Evolutionary conservation across 2,888 invertebrate genomes (phyloP), one percentile per base, ranked within the genome.

Genomic region (Sylvicola cinctus): DNA sequence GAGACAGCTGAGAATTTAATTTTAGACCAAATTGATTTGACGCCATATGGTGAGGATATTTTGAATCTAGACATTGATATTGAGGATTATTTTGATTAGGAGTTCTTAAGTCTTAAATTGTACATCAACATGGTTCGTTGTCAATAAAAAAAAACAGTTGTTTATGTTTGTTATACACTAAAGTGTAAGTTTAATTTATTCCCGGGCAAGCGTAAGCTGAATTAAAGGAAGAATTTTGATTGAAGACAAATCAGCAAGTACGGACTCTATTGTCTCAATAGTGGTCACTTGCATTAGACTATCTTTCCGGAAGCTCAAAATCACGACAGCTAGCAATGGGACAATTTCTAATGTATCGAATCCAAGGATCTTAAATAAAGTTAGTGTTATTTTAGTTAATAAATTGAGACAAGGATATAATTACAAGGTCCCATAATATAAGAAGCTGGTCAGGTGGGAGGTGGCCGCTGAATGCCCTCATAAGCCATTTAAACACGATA

Each of bases 1-100:
- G 98, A 98, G 62, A 93, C 87, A 54, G 87, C 91, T 59, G 96
- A 98, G 61, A 96, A 98, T 63, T 66, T 98, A 39, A 96, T 98
- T 49, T 64, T 96, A 23, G 88, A 96, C 63, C 80, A 90, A 52
- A 67, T 90, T 38, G 91, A 96, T 61, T 62, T 98, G 38, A 74
- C 76, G 36, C 65, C 70, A 8, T 83, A 79, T 55, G 91, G 88
- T 36, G 87, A 91, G 54, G 80, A 93, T 55, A 73, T 98, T 44
- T 65, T 98, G 7, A 79, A 98, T 65, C 93, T 95, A 14, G 70
- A 84, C 52, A 80, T 98, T 49, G 96, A 98, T 54, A 85, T 99
- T 48, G 96, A 96, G 58, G 98, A 98, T 63, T 98, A 90, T 62
- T 98, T 99, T 70, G 98, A 98, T 68, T 96, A 58, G 41, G 10